A percentile compares a stretch with the other conserved stretches of the same genome.
Conservation (phyloP, 2,113 vertebrate species). For the Hoplias malabaricus region DNA sequence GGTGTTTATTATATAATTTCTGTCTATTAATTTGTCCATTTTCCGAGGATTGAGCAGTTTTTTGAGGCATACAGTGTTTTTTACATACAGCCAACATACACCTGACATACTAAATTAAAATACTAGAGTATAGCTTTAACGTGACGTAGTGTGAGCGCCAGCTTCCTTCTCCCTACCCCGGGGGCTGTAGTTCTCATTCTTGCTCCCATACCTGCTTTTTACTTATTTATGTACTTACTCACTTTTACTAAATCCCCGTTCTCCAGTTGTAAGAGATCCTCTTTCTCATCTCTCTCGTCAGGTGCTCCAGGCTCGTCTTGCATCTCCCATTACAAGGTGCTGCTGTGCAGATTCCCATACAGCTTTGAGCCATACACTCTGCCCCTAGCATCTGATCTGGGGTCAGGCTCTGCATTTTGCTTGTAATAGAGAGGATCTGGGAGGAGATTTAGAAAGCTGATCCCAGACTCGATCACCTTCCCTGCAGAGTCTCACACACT, state of each 20-base stretch:
- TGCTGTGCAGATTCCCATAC: constrained; percentile 15
- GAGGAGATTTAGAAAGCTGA: constrained; percentile 3
- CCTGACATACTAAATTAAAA: too few relatives aligned
- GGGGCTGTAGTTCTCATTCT: too few relatives aligned
- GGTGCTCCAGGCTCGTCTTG: background rate
- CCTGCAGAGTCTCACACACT: constrained; percentile 3
- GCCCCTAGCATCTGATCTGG: background rate
- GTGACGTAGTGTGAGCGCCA: background rate
- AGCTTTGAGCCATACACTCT: background rate
- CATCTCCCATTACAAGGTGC: background rate
- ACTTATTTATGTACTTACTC: background rate
- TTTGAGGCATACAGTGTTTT: too few relatives aligned
- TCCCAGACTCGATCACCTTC: background rate
- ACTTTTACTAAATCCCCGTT: background rate
- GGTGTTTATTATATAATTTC: background rate
- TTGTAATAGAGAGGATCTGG: background rate
- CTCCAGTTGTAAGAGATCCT: background rate
- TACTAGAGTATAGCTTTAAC: background rate
- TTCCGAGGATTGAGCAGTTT: too few relatives aligned
- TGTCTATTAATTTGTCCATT: background rate
- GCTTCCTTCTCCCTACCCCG: background rate
- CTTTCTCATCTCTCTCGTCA: background rate
- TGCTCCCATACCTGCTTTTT: background rate
- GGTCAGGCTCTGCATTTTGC: background rate
- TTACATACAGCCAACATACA: too few relatives aligned